Conservation (phyloP, 2,888 invertebrate genomes). For the Theretra japonica region DNA sequence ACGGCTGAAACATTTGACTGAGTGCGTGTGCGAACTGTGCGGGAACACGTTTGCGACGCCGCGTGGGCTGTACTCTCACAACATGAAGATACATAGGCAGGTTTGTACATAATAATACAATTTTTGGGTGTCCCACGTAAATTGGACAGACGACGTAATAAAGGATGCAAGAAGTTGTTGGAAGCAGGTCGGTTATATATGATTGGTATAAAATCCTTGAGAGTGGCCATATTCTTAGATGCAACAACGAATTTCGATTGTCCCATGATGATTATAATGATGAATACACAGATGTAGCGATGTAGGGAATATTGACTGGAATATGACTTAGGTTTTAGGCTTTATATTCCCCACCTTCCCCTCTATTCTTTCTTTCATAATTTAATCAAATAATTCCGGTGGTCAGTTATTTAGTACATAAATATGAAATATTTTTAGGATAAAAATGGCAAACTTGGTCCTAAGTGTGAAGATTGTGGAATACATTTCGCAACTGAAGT, state of each 20-base stretch:
- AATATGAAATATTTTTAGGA: constrained; percentile 52
- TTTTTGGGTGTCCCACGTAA: neutral
- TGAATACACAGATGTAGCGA: too few relatives aligned
- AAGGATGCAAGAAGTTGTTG: too few relatives aligned
- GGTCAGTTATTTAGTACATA: too few relatives aligned
- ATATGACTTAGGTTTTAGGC: too few relatives aligned
- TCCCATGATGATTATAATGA: too few relatives aligned
- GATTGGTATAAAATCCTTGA: too few relatives aligned
- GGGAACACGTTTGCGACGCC: constrained; percentile 48
- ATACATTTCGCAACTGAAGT: constrained; percentile 37
- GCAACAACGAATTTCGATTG: too few relatives aligned
- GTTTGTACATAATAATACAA: constrained; percentile 32
- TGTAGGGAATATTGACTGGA: too few relatives aligned
- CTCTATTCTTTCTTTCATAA: neutral
- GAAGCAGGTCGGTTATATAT: too few relatives aligned
- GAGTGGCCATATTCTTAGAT: too few relatives aligned
- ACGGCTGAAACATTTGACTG: constrained; percentile 47
- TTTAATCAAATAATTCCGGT: too few relatives aligned
- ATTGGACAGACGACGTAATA: too few relatives aligned
- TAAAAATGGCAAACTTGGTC: constrained; percentile 49
- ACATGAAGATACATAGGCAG: constrained; percentile 48
- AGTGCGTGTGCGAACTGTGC: constrained; percentile 51
- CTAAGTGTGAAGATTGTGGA: constrained; percentile 45
- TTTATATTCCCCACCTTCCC: neutral
- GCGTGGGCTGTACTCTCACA: constrained; percentile 47